These are phyloP conservation scores for Enteromius fasciolatus DNA, from an alignment of 2,797 vertebrate genomes.

Conservation along the genomic window DNA sequence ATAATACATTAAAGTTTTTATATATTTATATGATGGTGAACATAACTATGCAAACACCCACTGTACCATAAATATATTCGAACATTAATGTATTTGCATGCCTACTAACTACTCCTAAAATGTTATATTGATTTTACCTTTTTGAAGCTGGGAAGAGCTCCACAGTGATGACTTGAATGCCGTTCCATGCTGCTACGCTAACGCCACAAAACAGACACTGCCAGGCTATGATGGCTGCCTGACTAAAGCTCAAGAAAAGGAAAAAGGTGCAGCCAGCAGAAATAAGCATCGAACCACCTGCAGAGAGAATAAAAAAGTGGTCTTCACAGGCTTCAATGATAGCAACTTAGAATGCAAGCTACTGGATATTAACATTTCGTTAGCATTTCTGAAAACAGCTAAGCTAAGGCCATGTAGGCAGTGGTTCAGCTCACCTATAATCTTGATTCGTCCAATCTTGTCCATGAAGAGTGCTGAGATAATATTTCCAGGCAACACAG, in stretches of 20 bases:
- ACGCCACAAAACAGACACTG: constrained; percentile 95
- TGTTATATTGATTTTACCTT: constrained; percentile 74
- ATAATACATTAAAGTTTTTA: no score
- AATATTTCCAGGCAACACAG: constrained; percentile 94
- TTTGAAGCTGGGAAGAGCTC: constrained; percentile 94
- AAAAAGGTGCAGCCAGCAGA: constrained; percentile 92
- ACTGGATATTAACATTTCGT: not conserved
- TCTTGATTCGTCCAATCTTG: constrained; percentile 91
- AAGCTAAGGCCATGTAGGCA: not conserved
- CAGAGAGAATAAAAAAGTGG: not conserved
- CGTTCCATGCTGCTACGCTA: constrained; percentile 94
- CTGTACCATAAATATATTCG: not conserved
- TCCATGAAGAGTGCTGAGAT: constrained; percentile 95
- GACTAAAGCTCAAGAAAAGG: constrained; percentile 91
- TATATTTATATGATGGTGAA: no score
- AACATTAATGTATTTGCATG: not conserved
- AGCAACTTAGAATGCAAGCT: not conserved
- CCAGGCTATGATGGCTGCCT: constrained; percentile 91
- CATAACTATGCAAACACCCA: not conserved
- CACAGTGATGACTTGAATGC: constrained; percentile 93
- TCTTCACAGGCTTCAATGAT: not conserved
- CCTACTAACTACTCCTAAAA: not conserved
- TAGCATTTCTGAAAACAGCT: not conserved
- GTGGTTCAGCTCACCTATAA: constrained; percentile 84
- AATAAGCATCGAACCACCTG: constrained; percentile 92